Evolutionary conservation across 2,888 invertebrate genomes (phyloP).

Genomic region (Chrysina gloriosa): DNA sequence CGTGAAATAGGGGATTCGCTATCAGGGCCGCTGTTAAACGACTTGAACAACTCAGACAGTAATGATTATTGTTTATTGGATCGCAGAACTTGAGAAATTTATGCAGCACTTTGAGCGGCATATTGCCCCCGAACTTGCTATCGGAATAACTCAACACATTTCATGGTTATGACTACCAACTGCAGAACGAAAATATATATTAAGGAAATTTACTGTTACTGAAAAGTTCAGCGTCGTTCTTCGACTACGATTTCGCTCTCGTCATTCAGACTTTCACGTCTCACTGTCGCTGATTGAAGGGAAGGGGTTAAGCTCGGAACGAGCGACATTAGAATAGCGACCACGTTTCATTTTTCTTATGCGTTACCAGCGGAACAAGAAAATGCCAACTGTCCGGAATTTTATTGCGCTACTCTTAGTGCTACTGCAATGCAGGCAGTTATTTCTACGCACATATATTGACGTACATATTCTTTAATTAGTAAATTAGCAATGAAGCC

Average conservation of each 20-base stretch:
- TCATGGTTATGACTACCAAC: conserved; percentile 51
- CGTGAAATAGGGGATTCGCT: conserved; percentile 52
- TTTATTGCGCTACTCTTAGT: conserved; percentile 17
- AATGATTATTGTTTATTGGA: conserved; percentile 64
- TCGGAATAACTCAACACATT: conserved; percentile 52
- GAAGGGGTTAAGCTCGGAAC: conserved; percentile 26
- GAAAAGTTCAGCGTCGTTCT: conserved; percentile 26
- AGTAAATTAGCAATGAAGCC: conserved; percentile 18
- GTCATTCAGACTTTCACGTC: conserved; percentile 30
- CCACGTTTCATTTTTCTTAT: conserved; percentile 3
- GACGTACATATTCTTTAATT: conserved; percentile 3
- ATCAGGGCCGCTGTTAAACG: conserved; percentile 58
- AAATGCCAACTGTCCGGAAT: conserved; percentile 15
- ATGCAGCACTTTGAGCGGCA: conserved; percentile 53
- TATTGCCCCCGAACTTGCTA: conserved; percentile 50
- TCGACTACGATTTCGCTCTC: conserved; percentile 19
- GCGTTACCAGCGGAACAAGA: too few species aligned
- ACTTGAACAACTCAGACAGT: conserved; percentile 62
- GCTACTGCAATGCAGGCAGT: neutral
- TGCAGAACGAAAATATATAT: conserved; percentile 47
- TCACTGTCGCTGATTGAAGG: conserved; percentile 28
- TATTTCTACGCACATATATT: too few species aligned
- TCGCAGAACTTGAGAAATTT: conserved; percentile 60
- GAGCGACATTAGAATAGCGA: conserved; percentile 14
- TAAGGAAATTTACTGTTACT: conserved; percentile 47